Conservation (phyloP, 2,888 invertebrate species). For the Tanypteryx hageni region DNA sequence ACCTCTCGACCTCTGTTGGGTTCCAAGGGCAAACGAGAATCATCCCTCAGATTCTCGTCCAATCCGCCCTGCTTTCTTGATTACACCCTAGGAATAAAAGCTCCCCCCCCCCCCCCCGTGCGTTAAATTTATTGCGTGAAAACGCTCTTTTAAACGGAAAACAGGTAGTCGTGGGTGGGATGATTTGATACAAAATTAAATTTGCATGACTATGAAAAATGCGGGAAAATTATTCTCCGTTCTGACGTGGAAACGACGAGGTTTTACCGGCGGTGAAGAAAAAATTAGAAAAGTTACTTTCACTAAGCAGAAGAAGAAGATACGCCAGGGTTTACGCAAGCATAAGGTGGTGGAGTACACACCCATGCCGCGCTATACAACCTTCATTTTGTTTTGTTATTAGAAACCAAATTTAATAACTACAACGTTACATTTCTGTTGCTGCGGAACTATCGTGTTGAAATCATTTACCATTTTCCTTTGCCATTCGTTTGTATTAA, state of each 20-base stretch:
- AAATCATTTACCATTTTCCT: no score
- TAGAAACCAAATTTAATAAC: no score
- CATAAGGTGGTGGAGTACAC: no score
- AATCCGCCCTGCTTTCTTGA: neutral
- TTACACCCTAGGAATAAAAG: neutral
- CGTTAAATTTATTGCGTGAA: neutral
- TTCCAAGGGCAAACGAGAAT: neutral
- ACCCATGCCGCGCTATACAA: no score
- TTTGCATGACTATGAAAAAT: neutral
- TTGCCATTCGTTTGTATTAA: no score
- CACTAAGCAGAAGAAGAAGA: no score
- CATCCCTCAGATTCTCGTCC: neutral
- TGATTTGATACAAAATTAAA: neutral
- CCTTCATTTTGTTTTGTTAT: no score
- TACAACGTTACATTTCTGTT: no score
- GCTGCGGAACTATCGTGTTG: no score
- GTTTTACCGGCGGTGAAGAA: neutral
- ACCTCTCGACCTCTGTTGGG: neutral
- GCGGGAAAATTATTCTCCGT: neutral
- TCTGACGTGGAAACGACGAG: neutral
- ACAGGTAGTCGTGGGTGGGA: neutral
- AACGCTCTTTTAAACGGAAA: neutral
- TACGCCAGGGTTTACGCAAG: no score
- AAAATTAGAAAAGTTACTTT: no score
- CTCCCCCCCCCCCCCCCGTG: no score